phyloP scores from a whole-genome alignment of 2,888 invertebrate genomes.

The Nemurella pictetii region DNA sequence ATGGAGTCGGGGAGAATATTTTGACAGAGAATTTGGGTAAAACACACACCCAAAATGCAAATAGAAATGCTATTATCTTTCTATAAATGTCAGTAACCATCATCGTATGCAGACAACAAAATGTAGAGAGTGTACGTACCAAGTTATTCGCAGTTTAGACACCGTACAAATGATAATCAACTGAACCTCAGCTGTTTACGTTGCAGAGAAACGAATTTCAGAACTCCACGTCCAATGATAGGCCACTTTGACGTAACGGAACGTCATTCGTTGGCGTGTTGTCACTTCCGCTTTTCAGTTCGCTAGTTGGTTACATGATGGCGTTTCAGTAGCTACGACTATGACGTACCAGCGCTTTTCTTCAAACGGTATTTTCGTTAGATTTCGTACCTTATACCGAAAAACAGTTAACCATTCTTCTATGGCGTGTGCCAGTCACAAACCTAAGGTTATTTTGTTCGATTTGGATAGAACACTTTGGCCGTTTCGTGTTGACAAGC shows the following conservation, averaged over 20 bases:
- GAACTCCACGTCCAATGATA: constrained; percentile 9
- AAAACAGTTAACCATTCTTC: no score
- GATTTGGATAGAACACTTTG: constrained; percentile 45
- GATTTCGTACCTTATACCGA: not conserved
- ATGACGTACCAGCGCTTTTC: not conserved
- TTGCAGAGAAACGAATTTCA: not conserved
- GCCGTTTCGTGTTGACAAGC: constrained; percentile 45
- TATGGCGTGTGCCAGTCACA: not conserved
- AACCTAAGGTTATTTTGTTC: constrained; percentile 35
- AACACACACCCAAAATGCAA: not conserved
- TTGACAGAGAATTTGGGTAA: not conserved
- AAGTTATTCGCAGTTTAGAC: not conserved
- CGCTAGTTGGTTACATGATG: not conserved
- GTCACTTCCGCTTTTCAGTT: not conserved
- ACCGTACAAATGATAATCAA: not conserved
- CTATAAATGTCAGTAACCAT: not conserved
- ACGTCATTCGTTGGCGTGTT: not conserved
- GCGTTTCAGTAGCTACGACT: not conserved
- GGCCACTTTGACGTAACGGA: constrained; percentile 2
- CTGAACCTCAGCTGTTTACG: constrained; percentile 2
- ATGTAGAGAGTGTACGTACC: not conserved
- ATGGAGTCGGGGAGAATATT: not conserved
- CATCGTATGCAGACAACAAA: not conserved
- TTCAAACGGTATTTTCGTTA: no score
- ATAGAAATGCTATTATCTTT: not conserved